Conservation (phyloP, 1,140 invertebrate genomes). For the Thaumatotibia leucotreta region DNA sequence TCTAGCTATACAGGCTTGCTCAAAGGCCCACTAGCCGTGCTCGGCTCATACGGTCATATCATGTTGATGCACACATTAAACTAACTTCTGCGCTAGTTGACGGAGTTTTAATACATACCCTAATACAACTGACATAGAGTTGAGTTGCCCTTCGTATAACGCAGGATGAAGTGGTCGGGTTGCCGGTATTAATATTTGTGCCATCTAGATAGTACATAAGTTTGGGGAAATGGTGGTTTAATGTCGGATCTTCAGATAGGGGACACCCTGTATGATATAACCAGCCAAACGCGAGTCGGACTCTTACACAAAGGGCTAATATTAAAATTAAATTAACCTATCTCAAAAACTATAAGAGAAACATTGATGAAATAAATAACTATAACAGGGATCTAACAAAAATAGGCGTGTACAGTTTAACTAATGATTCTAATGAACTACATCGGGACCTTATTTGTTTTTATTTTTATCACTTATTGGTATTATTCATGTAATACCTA, state of each 20-base stretch:
- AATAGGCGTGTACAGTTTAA: too few species aligned
- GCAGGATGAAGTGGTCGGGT: not conserved
- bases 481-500: too few species aligned
- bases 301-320: too few species aligned
- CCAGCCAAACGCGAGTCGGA: too few species aligned
- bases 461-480: too few species aligned
- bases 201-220: not conserved
- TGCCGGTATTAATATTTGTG: not conserved
- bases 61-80: slow-evolving; percentile 1
- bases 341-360: too few species aligned
- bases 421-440: too few species aligned
- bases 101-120: not conserved
- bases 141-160: not conserved
- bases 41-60: not conserved
- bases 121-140: not conserved
- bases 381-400: too few species aligned
- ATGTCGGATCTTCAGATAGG: not conserved
- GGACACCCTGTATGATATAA: not conserved
- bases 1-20: not conserved
- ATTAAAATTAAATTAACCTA: too few species aligned
- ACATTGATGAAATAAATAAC: too few species aligned
- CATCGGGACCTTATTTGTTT: too few species aligned
- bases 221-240: not conserved
- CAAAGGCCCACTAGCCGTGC: not conserved
- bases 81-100: not conserved